A percentile compares a stretch with the other conserved stretches of the same genome.
phyloP scores from a whole-genome alignment of 1,140 invertebrate species.

The Oscheius sp. region DNA sequence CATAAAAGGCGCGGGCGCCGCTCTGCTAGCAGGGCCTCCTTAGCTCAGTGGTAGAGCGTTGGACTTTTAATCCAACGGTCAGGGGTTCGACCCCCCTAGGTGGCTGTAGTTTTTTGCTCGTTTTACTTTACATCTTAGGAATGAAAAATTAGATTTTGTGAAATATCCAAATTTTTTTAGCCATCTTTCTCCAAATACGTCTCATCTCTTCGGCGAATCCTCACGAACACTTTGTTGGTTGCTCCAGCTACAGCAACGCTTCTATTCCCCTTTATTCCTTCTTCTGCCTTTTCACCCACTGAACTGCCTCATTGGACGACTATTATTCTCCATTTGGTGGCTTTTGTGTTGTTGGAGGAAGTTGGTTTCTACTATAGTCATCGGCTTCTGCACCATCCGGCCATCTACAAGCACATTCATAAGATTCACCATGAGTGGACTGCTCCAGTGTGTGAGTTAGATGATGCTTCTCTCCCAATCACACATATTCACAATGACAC shows the following conservation, averaged over 20 bases:
- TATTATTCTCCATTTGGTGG: constrained; percentile 75
- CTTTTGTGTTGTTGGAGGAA: constrained; percentile 78
- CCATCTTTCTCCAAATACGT: constrained; percentile 56
- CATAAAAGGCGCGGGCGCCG: too few relatives aligned
- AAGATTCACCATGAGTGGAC: constrained; percentile 84
- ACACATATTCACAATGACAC: constrained; percentile 27
- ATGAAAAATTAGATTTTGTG: too few relatives aligned
- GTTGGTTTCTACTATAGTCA: constrained; percentile 83
- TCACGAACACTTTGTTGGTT: constrained; percentile 77
- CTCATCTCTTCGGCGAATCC: constrained; percentile 71
- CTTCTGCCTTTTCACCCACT: constrained; percentile 69
- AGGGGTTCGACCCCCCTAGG: too few relatives aligned
- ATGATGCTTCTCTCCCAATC: constrained; percentile 59
- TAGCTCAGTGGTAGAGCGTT: too few relatives aligned
- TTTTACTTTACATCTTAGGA: too few relatives aligned
- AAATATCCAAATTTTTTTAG: constrained; percentile 46
- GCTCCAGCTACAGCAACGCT: constrained; percentile 70
- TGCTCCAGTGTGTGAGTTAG: constrained; percentile 72
- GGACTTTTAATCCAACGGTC: too few relatives aligned
- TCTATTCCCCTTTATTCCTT: constrained; percentile 69
- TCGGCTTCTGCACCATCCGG: constrained; percentile 64
- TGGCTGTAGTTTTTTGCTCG: too few relatives aligned
- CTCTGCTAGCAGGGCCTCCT: too few relatives aligned
- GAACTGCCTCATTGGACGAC: constrained; percentile 79
- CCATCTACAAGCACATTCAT: constrained; percentile 79